Percentiles rank a stretch among this genome's conserved stretches.
Conservation (phyloP, 2,113 vertebrate genomes). For the Columba livia region DNA sequence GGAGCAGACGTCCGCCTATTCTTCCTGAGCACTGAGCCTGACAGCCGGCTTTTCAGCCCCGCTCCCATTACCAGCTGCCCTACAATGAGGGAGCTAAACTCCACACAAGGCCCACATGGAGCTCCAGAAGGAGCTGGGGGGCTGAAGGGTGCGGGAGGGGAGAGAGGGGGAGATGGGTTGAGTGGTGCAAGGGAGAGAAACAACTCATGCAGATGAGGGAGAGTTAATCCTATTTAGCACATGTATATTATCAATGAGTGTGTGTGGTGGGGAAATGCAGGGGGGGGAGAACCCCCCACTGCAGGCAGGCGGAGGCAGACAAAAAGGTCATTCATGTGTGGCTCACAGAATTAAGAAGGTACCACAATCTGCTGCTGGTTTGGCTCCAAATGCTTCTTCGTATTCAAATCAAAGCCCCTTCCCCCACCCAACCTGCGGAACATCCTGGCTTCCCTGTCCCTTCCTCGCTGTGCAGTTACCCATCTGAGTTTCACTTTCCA, state of each 20-base stretch:
- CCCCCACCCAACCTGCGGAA: not conserved
- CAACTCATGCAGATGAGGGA: constrained; percentile 55
- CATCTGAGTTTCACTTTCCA: fast-evolving
- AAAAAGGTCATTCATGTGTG: constrained; percentile 67
- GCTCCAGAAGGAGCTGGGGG: constrained; percentile 65
- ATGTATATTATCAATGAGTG: constrained; percentile 76
- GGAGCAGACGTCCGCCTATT: constrained; percentile 67
- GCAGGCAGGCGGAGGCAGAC: constrained; percentile 53
- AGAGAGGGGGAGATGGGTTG: not conserved
- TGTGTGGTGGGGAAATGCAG: constrained; percentile 53
- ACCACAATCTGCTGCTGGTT: constrained; percentile 56
- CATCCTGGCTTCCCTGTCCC: not conserved
- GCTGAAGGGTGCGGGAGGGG: not conserved
- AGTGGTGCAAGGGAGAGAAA: constrained; percentile 39
- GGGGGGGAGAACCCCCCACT: constrained; percentile 23
- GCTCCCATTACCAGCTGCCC: constrained; percentile 73
- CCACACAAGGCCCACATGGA: constrained; percentile 56
- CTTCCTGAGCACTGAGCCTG: constrained; percentile 64
- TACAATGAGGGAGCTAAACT: constrained; percentile 59
- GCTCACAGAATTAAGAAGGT: constrained; percentile 59
- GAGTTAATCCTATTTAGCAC: constrained; percentile 80
- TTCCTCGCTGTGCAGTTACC: not conserved
- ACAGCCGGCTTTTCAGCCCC: constrained; percentile 59
- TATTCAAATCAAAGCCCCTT: constrained; percentile 58
- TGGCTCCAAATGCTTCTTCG: constrained; percentile 62